A percentile compares a stretch with the other conserved stretches of the same genome.
phyloP scores from a whole-genome alignment of 2,113 vertebrate genomes.

The Microtus pennsylvanicus region DNA sequence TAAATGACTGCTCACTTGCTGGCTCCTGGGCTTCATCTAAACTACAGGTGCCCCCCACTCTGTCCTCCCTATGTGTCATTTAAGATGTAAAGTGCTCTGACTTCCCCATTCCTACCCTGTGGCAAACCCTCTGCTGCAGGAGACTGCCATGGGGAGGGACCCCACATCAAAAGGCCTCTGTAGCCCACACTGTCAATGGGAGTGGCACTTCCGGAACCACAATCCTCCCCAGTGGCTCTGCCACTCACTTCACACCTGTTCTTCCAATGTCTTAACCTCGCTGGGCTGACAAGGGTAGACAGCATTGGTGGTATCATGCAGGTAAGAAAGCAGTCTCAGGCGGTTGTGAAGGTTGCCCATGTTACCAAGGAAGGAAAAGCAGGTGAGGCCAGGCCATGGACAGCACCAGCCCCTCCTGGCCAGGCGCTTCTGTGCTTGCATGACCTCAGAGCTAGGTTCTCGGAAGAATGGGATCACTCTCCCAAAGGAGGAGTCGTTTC shows the following conservation, averaged over 20 bases:
- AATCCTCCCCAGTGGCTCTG: not conserved
- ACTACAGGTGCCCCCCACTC: not conserved
- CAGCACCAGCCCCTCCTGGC: not conserved
- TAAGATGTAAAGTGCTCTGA: not conserved
- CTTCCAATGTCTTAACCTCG: too few relatives aligned
- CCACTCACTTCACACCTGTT: not conserved
- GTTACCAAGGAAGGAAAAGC: not conserved
- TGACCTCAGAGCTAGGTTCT: too few relatives aligned
- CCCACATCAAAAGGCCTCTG: not conserved
- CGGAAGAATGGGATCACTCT: constrained; percentile 9
- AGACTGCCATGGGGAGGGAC: not conserved
- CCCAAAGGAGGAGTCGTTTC: constrained; percentile 42
- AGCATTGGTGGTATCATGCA: too few relatives aligned
- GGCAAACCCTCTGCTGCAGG: too few relatives aligned
- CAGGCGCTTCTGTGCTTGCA: too few relatives aligned
- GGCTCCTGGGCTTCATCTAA: too few relatives aligned
- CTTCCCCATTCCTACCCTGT: accelerated
- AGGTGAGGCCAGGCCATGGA: not conserved
- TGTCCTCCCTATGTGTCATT: not conserved
- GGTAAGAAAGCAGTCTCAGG: not conserved
- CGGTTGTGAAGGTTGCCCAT: not conserved
- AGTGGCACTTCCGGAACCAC: not conserved
- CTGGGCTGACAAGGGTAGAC: accelerated
- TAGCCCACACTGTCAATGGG: accelerated
- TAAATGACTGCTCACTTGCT: not conserved